Conservation (phyloP, 2,797 vertebrate genomes). For the Lerista edwardsae region DNA sequence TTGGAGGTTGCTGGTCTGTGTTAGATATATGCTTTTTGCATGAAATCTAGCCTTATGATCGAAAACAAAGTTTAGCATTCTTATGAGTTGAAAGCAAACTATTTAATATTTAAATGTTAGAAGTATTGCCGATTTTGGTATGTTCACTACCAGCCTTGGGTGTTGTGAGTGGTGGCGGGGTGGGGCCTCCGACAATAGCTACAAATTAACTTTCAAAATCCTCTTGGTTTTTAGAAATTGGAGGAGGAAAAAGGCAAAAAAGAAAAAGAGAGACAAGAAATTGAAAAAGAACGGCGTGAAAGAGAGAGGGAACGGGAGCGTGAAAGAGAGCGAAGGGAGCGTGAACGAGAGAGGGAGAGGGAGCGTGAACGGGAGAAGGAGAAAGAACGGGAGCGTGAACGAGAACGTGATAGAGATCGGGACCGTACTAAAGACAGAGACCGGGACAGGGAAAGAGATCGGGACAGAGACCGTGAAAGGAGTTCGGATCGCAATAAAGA, state of each 20-base stretch:
- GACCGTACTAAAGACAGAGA: slow-evolving; percentile 92
- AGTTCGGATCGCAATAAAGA: slow-evolving; percentile 89
- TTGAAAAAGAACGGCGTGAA: slow-evolving; percentile 93
- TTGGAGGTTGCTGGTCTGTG: slow-evolving; percentile 77
- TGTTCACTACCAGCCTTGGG: slow-evolving; percentile 73
- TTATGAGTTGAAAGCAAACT: slow-evolving; percentile 68
- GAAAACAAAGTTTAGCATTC: slow-evolving; percentile 71
- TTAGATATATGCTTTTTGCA: slow-evolving; percentile 79
- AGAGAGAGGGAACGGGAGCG: slow-evolving; percentile 85
- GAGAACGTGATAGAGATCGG: slow-evolving; percentile 93
- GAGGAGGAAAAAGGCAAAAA: slow-evolving; percentile 96
- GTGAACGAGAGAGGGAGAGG: slow-evolving; percentile 85
- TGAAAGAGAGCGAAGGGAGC: slow-evolving; percentile 85
- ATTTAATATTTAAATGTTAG: slow-evolving; percentile 57
- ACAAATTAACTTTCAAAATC: slow-evolving; percentile 79
- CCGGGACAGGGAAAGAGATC: slow-evolving; percentile 88
- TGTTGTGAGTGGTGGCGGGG: slow-evolving; percentile 54
- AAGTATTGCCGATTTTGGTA: slow-evolving; percentile 73
- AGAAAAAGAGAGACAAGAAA: slow-evolving; percentile 90
- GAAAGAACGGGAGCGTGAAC: slow-evolving; percentile 89
- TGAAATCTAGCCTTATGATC: slow-evolving; percentile 78
- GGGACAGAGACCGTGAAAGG: slow-evolving; percentile 87
- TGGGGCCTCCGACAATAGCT: slow-evolving; percentile 60
- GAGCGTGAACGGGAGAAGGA: slow-evolving; percentile 87
- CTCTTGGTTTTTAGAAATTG: slow-evolving; percentile 95